These are phyloP conservation scores for Pseudomyrmex cubaensis DNA, from an alignment of 1,140 invertebrate genomes.

Conservation along the genomic window DNA sequence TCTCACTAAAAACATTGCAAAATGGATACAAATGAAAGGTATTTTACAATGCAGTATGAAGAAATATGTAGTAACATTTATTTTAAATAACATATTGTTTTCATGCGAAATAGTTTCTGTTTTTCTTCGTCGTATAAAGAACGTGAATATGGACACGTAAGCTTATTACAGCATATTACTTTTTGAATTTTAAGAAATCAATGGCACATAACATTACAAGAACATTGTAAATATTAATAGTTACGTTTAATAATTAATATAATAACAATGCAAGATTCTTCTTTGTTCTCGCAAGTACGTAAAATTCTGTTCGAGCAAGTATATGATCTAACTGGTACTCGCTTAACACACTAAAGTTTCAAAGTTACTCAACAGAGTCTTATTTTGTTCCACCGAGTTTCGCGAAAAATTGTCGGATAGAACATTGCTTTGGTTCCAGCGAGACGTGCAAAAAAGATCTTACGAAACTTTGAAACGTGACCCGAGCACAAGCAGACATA, in stretches of 20 bases:
- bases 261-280: not conserved
- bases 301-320: slow-evolving; percentile 9
- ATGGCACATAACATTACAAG: not conserved
- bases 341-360: slow-evolving; percentile 38
- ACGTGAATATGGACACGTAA: not conserved
- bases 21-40: not conserved
- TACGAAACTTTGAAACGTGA: slow-evolving; percentile 48
- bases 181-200: not conserved
- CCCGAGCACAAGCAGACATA: not conserved
- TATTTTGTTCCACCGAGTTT: slow-evolving; percentile 47
- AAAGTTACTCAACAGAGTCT: slow-evolving; percentile 26
- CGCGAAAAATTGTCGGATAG: slow-evolving; percentile 4
- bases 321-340: slow-evolving; percentile 28
- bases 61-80: not conserved
- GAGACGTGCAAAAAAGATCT: slow-evolving; percentile 35
- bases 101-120: not conserved
- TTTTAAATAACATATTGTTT: no score
- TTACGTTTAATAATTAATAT: not conserved
- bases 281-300: not conserved
- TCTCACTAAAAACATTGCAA: not conserved
- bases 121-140: no score
- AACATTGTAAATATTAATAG: no score
- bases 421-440: slow-evolving; percentile 32
- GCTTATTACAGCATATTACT: not conserved
- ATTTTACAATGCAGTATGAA: not conserved